phyloP scores from a whole-genome alignment of 2,888 invertebrate genomes.

The Cataglyphis albicans region DNA sequence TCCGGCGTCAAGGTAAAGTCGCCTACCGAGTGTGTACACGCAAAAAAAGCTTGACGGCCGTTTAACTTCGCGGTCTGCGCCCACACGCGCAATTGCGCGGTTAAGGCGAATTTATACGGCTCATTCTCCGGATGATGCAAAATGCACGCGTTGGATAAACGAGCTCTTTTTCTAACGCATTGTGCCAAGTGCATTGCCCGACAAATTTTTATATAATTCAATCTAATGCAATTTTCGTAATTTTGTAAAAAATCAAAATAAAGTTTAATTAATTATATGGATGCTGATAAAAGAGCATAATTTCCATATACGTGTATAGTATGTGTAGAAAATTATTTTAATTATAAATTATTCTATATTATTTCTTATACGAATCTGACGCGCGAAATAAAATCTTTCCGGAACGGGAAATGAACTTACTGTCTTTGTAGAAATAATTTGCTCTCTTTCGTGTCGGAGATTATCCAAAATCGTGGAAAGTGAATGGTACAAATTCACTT shows the following conservation, averaged over 20 bases:
- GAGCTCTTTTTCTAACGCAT: constrained; percentile 9
- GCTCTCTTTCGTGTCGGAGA: not conserved
- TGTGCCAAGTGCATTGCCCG: not conserved
- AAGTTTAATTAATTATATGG: not conserved
- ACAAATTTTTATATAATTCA: not conserved
- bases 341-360: not conserved
- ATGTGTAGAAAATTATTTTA: not conserved
- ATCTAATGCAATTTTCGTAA: not conserved
- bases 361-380: not conserved
- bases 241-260: not conserved
- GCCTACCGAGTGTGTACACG: constrained; percentile 40
- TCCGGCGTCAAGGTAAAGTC: constrained; percentile 40
- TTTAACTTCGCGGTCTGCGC: constrained; percentile 37
- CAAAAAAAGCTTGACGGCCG: constrained; percentile 38
- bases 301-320: not conserved
- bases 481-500: constrained; percentile 51
- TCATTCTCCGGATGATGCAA: constrained; percentile 8
- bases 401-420: not conserved
- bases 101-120: constrained; percentile 43
- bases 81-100: constrained; percentile 40
- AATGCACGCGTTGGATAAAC: constrained; percentile 4
- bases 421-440: not conserved
- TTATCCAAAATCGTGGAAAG: constrained; percentile 9
- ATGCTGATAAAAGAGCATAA: not conserved
- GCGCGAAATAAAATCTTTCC: constrained; percentile 2